These are phyloP conservation scores for Brachionus paranguensis DNA, from an alignment of 1,140 invertebrate genomes.

Conservation along the genomic window DNA sequence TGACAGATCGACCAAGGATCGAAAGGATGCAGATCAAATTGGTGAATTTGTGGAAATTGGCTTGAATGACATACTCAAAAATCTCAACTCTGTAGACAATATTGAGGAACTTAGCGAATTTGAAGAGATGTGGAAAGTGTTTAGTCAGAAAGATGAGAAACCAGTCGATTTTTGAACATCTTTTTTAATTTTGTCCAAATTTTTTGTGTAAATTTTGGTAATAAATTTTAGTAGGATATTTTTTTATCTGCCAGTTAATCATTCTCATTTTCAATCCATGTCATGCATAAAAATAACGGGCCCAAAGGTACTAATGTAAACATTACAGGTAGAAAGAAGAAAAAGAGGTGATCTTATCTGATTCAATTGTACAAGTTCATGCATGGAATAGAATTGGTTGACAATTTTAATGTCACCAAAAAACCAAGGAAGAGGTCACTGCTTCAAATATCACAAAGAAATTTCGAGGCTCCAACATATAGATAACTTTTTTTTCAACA, in stretches of 20 bases:
- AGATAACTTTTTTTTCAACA: too few relatives aligned
- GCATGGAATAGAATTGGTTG: too few relatives aligned
- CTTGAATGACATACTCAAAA: neutral
- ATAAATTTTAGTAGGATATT: neutral
- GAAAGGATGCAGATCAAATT: neutral
- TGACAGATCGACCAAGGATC: neutral
- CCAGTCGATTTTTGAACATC: neutral
- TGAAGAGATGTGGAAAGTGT: neutral
- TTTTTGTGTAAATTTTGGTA: neutral
- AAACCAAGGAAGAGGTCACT: too few relatives aligned
- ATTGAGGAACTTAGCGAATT: neutral
- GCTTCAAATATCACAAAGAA: too few relatives aligned
- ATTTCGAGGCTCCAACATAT: too few relatives aligned
- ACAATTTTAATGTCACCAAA: too few relatives aligned
- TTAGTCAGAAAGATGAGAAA: neutral
- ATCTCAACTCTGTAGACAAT: neutral
- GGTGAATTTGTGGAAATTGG: neutral
- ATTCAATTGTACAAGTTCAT: too few relatives aligned
- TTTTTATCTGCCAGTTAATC: neutral
- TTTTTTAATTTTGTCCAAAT: neutral
- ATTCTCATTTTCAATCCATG: too few relatives aligned
- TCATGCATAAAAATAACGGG: too few relatives aligned
- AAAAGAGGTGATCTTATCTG: too few relatives aligned
- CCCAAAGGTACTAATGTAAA: too few relatives aligned
- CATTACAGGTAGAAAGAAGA: too few relatives aligned